Conservation (phyloP, 2,113 vertebrate species). For the Cebus imitator region DNA sequence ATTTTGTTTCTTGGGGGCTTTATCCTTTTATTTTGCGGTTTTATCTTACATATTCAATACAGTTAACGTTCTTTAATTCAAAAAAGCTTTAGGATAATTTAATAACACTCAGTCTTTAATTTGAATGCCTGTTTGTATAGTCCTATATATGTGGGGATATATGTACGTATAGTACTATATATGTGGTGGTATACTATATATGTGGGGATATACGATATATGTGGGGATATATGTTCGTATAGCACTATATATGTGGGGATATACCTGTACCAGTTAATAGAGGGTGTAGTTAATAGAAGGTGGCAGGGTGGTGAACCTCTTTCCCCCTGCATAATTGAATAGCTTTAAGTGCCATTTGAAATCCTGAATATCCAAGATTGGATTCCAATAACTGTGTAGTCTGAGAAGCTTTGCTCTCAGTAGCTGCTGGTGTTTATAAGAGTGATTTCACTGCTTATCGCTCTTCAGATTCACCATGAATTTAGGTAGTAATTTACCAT, state of each 20-base stretch:
- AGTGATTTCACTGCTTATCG: background rate
- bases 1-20: background rate
- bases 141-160: background rate
- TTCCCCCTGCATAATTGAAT: background rate
- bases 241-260: background rate
- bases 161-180: background rate
- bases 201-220: accelerated
- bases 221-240: background rate
- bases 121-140: background rate
- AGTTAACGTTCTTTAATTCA: background rate
- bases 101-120: background rate
- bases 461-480: background rate
- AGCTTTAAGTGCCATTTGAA: background rate
- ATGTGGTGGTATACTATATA: too few relatives aligned
- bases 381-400: background rate
- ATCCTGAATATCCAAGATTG: background rate
- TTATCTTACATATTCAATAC: background rate
- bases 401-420: background rate
- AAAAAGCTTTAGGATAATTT: background rate
- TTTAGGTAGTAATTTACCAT: background rate
- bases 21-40: background rate
- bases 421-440: background rate
- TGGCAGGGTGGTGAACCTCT: background rate
- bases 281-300: background rate
- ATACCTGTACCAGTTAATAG: background rate